phyloP scores from a whole-genome alignment of 2,888 invertebrate genomes.

The Beris chalybata region DNA sequence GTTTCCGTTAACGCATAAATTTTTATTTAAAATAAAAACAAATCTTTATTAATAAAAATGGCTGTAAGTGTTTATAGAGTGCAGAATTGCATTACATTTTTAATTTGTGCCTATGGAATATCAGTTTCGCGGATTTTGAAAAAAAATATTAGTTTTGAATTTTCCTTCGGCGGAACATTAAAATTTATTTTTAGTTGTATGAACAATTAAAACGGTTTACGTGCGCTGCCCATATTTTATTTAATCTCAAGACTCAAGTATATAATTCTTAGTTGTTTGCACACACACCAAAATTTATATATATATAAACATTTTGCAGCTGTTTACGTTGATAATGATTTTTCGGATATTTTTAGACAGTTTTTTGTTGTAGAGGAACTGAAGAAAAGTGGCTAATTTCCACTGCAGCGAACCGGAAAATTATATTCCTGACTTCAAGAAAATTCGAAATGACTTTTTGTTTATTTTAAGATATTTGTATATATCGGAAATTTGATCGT shows the following conservation, averaged over 20 bases:
- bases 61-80: conserved; percentile 36
- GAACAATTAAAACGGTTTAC: background rate
- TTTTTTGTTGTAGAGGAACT: background rate
- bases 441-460: background rate
- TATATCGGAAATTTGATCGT: background rate
- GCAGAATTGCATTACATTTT: too few species aligned
- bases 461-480: background rate
- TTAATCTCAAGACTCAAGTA: too few species aligned
- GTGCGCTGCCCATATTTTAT: too few species aligned
- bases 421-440: background rate
- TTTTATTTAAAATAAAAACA: conserved; percentile 12
- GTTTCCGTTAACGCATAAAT: background rate
- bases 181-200: conserved; percentile 11
- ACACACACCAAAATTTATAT: background rate
- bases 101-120: too few species aligned
- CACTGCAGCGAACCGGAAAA: background rate
- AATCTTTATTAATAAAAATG: conserved; percentile 22
- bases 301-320: conserved; percentile 15
- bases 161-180: background rate
- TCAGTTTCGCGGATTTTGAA: background rate
- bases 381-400: background rate
- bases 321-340: conserved; percentile 18
- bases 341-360: conserved; percentile 23
- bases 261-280: too few species aligned
- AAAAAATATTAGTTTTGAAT: background rate